phyloP scores from a whole-genome alignment of 2,888 invertebrate species.

The Metallyticus violacea region DNA sequence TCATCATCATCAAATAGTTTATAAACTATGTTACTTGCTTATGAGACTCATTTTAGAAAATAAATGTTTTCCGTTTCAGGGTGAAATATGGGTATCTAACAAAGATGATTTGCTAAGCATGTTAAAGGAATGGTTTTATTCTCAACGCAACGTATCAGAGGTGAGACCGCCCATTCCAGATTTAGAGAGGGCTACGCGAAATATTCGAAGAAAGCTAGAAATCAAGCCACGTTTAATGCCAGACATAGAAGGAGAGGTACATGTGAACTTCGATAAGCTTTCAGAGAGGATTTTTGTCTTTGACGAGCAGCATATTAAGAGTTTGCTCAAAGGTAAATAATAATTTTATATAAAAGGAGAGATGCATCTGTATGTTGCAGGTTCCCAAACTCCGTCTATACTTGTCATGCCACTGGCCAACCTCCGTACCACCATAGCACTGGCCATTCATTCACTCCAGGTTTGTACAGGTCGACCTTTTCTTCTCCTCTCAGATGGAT shows the following conservation, averaged over 20 bases:
- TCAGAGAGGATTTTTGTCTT: conserved; percentile 24
- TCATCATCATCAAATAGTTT: too few relatives aligned
- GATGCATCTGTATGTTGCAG: too few relatives aligned
- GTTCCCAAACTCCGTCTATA: too few relatives aligned
- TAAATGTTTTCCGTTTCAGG: background rate
- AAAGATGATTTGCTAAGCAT: conserved; percentile 15
- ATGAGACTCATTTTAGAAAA: too few relatives aligned
- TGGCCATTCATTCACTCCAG: too few relatives aligned
- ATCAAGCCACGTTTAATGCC: conserved; percentile 22
- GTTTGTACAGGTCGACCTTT: too few relatives aligned
- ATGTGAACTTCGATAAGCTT: conserved; percentile 10
- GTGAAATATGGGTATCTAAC: conserved; percentile 28
- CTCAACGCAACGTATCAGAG: background rate
- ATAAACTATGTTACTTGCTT: background rate
- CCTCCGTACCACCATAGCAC: too few relatives aligned
- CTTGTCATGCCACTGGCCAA: too few relatives aligned
- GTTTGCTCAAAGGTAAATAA: conserved; percentile 23
- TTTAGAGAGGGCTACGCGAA: conserved; percentile 20
- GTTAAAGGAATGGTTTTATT: conserved; percentile 18
- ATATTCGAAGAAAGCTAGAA: conserved; percentile 23
- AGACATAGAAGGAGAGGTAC: conserved; percentile 26
- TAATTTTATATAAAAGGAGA: too few relatives aligned
- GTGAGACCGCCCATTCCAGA: conserved; percentile 23
- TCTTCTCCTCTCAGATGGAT: too few relatives aligned
- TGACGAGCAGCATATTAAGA: conserved; percentile 19